These are phyloP conservation scores for Brevimyrus niger DNA, from an alignment of 2,113 vertebrate species.

Conservation along the genomic window DNA sequence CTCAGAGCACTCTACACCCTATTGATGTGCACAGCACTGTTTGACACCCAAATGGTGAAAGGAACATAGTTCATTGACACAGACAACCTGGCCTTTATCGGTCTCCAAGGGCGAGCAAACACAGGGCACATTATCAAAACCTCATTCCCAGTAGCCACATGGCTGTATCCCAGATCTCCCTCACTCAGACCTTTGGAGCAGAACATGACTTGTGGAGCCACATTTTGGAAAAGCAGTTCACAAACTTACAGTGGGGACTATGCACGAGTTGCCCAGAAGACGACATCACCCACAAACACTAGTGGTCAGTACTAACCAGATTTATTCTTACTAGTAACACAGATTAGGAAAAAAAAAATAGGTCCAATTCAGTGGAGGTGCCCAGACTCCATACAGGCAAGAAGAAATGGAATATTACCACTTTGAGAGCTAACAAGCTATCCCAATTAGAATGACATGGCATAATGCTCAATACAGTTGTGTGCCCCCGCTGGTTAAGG, in stretches of 20 bases:
- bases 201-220: neutral
- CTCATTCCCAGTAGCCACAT: conserved; percentile 31
- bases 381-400: neutral
- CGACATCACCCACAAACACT: neutral
- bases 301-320: neutral
- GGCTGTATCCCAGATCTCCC: conserved; percentile 49
- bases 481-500: neutral
- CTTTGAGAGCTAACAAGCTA: neutral
- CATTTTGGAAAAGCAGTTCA: neutral
- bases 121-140: conserved; percentile 63
- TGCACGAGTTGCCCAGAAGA: neutral
- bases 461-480: neutral
- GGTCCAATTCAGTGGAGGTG: neutral
- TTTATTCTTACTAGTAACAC: neutral
- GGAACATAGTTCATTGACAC: conserved; percentile 68
- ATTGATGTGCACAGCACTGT: neutral
- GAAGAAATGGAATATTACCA: neutral
- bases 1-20: neutral
- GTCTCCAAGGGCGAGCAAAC: conserved; percentile 67
- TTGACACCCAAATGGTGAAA: conserved; percentile 46
- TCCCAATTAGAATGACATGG: neutral
- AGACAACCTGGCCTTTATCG: conserved; percentile 60
- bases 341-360: neutral
- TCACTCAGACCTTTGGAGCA: neutral
- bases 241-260: neutral